Evolutionary conservation across 2,797 vertebrate genomes (phyloP).

Genomic region (Enteromius paludinosus): DNA sequence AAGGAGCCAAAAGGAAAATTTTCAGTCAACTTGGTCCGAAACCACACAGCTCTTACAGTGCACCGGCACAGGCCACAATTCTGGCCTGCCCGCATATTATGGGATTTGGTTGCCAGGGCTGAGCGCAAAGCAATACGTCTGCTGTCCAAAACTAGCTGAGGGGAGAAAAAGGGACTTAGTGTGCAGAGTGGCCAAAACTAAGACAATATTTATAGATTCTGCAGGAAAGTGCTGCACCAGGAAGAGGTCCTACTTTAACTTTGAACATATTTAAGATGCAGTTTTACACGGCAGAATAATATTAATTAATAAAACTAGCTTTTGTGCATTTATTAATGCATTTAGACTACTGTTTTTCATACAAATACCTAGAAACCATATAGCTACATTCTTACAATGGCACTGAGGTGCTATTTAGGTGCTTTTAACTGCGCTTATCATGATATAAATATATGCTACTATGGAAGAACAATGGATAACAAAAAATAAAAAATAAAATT

Average conservation of each 20-base stretch:
- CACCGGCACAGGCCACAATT: conserved; percentile 1
- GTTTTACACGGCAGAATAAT: not conserved
- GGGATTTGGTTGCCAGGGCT: conserved; percentile 25
- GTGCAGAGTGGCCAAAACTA: conserved; percentile 27
- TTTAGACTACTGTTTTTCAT: no score
- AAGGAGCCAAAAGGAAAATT: conserved; percentile 44
- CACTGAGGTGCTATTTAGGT: no score
- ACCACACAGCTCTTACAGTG: conserved; percentile 30
- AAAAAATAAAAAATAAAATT: no score
- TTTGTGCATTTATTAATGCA: no score
- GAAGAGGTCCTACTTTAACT: not conserved
- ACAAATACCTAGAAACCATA: no score
- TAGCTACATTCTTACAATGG: no score
- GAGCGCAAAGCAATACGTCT: conserved; percentile 26
- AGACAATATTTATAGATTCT: conserved; percentile 37
- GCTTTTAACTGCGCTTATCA: no score
- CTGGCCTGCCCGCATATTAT: conserved; percentile 19
- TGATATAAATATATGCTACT: no score
- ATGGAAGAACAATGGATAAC: no score
- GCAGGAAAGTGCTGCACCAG: not conserved
- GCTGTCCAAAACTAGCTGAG: conserved; percentile 46
- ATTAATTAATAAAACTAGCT: not conserved
- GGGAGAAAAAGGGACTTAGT: conserved; percentile 29
- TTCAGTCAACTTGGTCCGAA: conserved; percentile 50
- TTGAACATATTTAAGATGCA: not conserved